phyloP scores from a whole-genome alignment of 1,140 invertebrate species.

The Melanaphis sacchari region DNA sequence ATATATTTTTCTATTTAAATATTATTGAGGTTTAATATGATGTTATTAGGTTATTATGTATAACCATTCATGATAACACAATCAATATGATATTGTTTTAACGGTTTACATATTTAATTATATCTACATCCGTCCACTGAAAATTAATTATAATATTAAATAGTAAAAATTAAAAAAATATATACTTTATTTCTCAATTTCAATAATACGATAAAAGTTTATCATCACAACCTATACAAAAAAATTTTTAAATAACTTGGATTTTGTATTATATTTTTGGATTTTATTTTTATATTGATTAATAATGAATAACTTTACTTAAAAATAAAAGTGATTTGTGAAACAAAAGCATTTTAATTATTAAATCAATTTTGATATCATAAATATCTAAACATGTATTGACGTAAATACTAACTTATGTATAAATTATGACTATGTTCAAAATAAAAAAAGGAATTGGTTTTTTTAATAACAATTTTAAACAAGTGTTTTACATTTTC shows the following conservation, averaged over 20 bases:
- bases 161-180: not conserved
- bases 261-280: not conserved
- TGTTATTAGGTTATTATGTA: not conserved
- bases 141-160: slow-evolving; percentile 1
- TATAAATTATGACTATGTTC: not conserved
- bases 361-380: not conserved
- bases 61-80: not conserved
- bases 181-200: not conserved
- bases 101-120: not conserved
- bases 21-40: no score
- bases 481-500: not conserved
- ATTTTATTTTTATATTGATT: no score
- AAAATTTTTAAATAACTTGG: not conserved
- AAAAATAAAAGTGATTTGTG: no score
- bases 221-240: not conserved
- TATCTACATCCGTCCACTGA: not conserved
- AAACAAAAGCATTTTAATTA: not conserved
- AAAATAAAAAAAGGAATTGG: not conserved
- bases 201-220: not conserved
- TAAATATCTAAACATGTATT: not conserved
- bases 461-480: not conserved
- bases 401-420: not conserved
- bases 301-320: no score
- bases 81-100: not conserved
- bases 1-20: no score